These are phyloP conservation scores for Neosilurus mollespiculum DNA, from an alignment of 2,797 vertebrate genomes.

Conservation along the genomic window DNA sequence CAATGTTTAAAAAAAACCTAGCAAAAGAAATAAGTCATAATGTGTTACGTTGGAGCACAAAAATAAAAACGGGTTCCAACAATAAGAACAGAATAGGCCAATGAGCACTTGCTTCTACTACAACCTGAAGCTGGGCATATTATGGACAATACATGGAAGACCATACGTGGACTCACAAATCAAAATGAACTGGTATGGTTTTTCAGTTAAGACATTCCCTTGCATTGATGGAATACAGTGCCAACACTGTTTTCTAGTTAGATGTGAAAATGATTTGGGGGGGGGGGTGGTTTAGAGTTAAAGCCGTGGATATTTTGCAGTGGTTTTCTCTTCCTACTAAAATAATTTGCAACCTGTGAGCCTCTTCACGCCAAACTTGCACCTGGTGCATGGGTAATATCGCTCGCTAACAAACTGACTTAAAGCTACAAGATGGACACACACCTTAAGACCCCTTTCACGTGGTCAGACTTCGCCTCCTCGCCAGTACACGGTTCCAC, in stretches of 20 bases:
- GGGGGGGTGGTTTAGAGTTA: neutral
- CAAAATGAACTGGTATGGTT: constrained; percentile 35
- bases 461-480: neutral
- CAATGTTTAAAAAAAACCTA: neutral
- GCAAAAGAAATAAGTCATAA: neutral
- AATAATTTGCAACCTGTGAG: constrained; percentile 5
- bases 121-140: constrained; percentile 22
- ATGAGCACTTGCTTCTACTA: constrained; percentile 11
- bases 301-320: constrained; percentile 25
- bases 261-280: constrained; percentile 42
- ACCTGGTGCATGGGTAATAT: neutral
- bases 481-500: neutral
- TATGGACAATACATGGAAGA: constrained; percentile 47
- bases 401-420: constrained; percentile 2
- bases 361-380: neutral
- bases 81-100: constrained; percentile 20
- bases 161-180: constrained; percentile 9
- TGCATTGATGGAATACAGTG: constrained; percentile 43
- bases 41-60: constrained; percentile 22
- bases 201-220: constrained; percentile 41
- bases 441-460: neutral
- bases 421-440: neutral
- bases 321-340: constrained; percentile 36
- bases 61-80: neutral
- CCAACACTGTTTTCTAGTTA: constrained; percentile 50